phyloP scores from a whole-genome alignment of 2,888 invertebrate species.

The Limnephilus auricula region DNA sequence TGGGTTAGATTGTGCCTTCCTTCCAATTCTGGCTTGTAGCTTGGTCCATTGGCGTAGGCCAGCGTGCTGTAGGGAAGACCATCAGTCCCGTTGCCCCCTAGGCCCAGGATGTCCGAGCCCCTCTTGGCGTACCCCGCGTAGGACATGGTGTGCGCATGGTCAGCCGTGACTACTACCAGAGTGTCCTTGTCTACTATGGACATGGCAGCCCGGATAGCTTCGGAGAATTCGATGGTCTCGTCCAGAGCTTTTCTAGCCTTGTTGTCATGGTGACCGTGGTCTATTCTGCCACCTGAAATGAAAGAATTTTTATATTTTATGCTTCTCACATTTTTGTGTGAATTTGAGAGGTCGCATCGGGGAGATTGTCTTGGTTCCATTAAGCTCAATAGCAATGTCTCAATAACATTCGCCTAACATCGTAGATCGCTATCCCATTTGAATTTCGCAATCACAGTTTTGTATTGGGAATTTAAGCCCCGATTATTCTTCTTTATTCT shows the following conservation, averaged over 20 bases:
- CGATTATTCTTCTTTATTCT: no score
- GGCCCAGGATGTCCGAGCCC: slow-evolving; percentile 75
- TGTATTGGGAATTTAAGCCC: no score
- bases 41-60: slow-evolving; percentile 87
- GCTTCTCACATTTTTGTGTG: no score
- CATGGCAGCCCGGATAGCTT: slow-evolving; percentile 75
- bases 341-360: no score
- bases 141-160: slow-evolving; percentile 79
- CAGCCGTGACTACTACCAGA: slow-evolving; percentile 80
- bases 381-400: no score
- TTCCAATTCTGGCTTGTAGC: slow-evolving; percentile 72
- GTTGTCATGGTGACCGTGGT: slow-evolving; percentile 78
- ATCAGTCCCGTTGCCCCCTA: slow-evolving; percentile 73
- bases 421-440: no score
- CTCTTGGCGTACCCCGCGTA: slow-evolving; percentile 81
- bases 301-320: slow-evolving; percentile 68
- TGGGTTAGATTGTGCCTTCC: slow-evolving; percentile 61
- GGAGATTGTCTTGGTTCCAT: not conserved
- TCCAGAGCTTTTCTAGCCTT: slow-evolving; percentile 77
- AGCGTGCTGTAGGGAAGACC: slow-evolving; percentile 82
- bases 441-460: no score
- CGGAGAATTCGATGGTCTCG: slow-evolving; percentile 80
- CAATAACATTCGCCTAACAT: no score
- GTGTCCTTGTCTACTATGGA: slow-evolving; percentile 77
- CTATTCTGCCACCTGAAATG: slow-evolving; percentile 79